Percentiles rank a stretch among this genome's conserved stretches.
These are phyloP conservation scores for Drosophila silvestris DNA, from an alignment of 2,888 invertebrate species.

Conservation along the genomic window DNA sequence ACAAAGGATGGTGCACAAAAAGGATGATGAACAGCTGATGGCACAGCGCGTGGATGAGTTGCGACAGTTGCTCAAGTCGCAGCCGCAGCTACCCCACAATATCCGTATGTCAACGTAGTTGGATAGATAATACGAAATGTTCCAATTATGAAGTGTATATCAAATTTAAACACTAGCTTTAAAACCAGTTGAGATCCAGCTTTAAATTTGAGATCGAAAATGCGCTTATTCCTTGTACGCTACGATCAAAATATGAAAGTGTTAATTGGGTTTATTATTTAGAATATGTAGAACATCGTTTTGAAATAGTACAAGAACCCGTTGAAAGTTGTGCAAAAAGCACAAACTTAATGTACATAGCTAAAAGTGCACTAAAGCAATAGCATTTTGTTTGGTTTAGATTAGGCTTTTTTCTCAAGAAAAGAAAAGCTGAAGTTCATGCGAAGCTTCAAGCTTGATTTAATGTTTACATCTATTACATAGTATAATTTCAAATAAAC, in stretches of 20 bases:
- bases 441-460: not conserved
- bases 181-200: not conserved
- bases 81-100: slow-evolving; percentile 89
- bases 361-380: not conserved
- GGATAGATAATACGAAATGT: not conserved
- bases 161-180: not conserved
- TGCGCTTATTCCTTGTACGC: not conserved
- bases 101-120: slow-evolving; percentile 87
- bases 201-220: not conserved
- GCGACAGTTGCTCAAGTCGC: slow-evolving; percentile 87
- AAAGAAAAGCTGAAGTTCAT: not conserved
- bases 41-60: slow-evolving; percentile 67
- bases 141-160: not conserved
- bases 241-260: not conserved
- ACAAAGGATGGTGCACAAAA: slow-evolving; percentile 59
- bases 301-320: not conserved
- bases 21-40: slow-evolving; percentile 64
- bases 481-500: not conserved
- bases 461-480: not conserved
- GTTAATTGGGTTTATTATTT: not conserved
- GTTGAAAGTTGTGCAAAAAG: not conserved
- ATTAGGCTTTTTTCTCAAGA: not conserved
- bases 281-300: not conserved
- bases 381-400: not conserved
- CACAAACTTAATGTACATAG: not conserved